phyloP scores from a whole-genome alignment of 2,888 invertebrate species.

The Cepaea hortensis region DNA sequence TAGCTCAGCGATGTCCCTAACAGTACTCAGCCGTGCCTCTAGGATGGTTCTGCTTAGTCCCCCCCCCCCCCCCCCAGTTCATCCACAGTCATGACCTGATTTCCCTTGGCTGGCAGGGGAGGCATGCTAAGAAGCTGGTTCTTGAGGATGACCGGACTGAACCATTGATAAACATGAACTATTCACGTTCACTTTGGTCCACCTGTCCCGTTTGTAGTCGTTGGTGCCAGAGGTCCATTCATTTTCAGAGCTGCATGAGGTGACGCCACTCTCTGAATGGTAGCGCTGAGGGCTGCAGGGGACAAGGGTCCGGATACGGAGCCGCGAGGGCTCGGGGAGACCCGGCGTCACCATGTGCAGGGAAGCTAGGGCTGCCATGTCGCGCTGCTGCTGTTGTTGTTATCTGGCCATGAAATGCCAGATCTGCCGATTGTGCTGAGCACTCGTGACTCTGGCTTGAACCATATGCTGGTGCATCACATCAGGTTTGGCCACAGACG shows the following conservation, averaged over 20 bases:
- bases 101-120: slow-evolving; percentile 70
- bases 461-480: slow-evolving; percentile 46
- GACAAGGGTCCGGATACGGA: slow-evolving; percentile 56
- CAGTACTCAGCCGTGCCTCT: not conserved
- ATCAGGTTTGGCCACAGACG: slow-evolving; percentile 34
- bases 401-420: slow-evolving; percentile 26
- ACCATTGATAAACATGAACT: slow-evolving; percentile 67
- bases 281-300: slow-evolving; percentile 51
- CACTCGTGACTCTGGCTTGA: slow-evolving; percentile 44
- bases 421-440: slow-evolving; percentile 27
- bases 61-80: slow-evolving; percentile 67
- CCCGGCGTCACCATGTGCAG: slow-evolving; percentile 4
- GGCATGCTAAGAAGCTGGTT: slow-evolving; percentile 73
- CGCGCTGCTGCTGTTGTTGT: slow-evolving; percentile 34
- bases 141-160: slow-evolving; percentile 74
- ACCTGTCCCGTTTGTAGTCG: slow-evolving; percentile 11
- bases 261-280: slow-evolving; percentile 50
- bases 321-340: slow-evolving; percentile 19
- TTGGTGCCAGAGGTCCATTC: slow-evolving; percentile 27
- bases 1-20: not conserved
- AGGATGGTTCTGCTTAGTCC: slow-evolving; percentile 15
- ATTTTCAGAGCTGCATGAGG: slow-evolving; percentile 44
- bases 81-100: slow-evolving; percentile 73
- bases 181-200: slow-evolving; percentile 21
- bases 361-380: not conserved